A percentile compares a stretch with the other conserved stretches of the same genome.
Evolutionary conservation across 2,888 invertebrate genomes (phyloP).

Genomic region (Invenusta paracnida): DNA sequence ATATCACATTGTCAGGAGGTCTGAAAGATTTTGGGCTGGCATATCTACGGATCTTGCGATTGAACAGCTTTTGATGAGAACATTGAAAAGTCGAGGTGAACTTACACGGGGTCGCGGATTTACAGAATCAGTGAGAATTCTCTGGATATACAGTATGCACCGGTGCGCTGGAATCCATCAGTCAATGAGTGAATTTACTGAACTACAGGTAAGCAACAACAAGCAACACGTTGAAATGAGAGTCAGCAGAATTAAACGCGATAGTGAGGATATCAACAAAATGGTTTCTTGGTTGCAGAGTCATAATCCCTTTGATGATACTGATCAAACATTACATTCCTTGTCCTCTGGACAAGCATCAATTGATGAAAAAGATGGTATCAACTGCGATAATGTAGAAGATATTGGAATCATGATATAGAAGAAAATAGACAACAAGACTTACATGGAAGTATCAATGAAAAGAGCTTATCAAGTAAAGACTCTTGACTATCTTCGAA

Average conservation of each 20-base stretch:
- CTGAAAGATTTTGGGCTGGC: not conserved
- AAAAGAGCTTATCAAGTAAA: not conserved
- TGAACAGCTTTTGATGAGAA: not conserved
- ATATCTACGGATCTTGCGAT: not conserved
- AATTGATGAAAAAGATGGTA: not conserved
- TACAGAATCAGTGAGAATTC: not conserved
- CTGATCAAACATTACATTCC: not conserved
- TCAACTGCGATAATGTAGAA: not conserved
- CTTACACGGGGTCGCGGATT: not conserved
- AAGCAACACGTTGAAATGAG: not conserved
- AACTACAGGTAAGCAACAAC: not conserved
- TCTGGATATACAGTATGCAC: not conserved
- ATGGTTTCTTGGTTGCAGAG: not conserved
- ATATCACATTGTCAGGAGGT: not conserved
- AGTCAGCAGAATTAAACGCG: not conserved
- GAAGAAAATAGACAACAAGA: not conserved
- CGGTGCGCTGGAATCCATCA: not conserved
- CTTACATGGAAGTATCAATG: not conserved
- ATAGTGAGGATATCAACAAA: not conserved
- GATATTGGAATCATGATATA: not conserved
- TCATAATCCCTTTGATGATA: not conserved
- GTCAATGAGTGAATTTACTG: not conserved
- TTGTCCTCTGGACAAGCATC: not conserved
- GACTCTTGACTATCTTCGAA: not conserved
- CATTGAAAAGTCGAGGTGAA: not conserved